Evolutionary conservation across 2,888 invertebrate genomes (phyloP), one percentile per base, ranked within the genome.

Genomic region (Noctua pronuba): DNA sequence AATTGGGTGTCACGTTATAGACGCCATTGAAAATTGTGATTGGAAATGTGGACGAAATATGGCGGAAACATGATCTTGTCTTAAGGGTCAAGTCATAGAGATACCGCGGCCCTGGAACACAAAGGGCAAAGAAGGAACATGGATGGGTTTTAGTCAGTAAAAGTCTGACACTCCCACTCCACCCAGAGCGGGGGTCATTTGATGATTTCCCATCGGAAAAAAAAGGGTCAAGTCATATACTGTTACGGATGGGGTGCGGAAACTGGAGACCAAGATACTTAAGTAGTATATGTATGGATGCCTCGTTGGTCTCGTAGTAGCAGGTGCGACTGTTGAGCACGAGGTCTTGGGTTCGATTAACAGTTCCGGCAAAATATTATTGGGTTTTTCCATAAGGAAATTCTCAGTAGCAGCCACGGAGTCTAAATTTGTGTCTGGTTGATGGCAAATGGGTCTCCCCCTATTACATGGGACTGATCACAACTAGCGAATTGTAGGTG

Each of bases 1-100:
- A 79, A 81, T 81, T 71, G 67, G 62, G 18, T 68, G 55, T 84
- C 85, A 72, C 21, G 72, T 81, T 72, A 49, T 52, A 72, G 49
- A 28, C 55, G 21, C 44, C 16, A 55, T 67, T 80, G 80, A 21
- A 70, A 70, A 41, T 62, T 35, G 41, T 41, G 67, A 84, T 84
- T 79, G 62, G 73, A 84, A 62, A 41, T 35, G 46, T 11, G 16
- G 16, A 35, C 24, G 41, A 80, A 84, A 67, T 84, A 62, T 84
- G 41, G 55, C 46, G 38, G 80, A 28, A 72, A 68, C 62, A 67
- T 10, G 68, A 49, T 28, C 16, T 28, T 41, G 35, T 18, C 62
- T 73, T 65, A 4, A 35, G 21, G 4, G 10, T 21, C 60, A 16
- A 31, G 2, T 28, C 28, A 58, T 28, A n/a, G n/a, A n/a, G n/a